These are phyloP conservation scores for Aplysina aerophoba DNA, from an alignment of 37 sponge, comb jelly and placozoan species.

Conservation along the genomic window DNA sequence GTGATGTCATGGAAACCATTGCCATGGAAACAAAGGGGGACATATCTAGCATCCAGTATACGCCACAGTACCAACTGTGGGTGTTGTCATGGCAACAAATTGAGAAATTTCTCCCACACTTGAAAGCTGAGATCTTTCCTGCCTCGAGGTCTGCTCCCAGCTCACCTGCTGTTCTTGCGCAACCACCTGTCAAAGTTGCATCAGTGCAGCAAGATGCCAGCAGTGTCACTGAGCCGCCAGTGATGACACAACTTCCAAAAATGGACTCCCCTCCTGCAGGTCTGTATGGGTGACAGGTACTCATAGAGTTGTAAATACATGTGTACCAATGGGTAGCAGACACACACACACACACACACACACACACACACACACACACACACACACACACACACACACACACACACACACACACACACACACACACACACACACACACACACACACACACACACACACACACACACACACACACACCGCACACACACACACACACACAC, in stretches of 20 bases:
- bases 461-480: neutral
- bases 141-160: neutral
- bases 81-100: conserved; percentile 69
- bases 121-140: conserved; percentile 80
- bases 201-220: too few species aligned
- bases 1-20: conserved; percentile 41
- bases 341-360: conserved; percentile 22
- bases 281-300: neutral
- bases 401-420: neutral
- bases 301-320: neutral
- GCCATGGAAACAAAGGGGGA: neutral
- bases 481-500: conserved; percentile 9
- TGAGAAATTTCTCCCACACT: conserved; percentile 78
- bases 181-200: neutral
- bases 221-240: neutral
- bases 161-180: neutral
- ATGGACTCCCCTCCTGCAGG: neutral
- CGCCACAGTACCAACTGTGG: conserved; percentile 59
- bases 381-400: conserved; percentile 5
- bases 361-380: conserved; percentile 1
- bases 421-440: conserved; percentile 11
- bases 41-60: neutral
- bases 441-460: neutral
- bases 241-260: neutral
- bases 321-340: neutral